A percentile compares a stretch with the other conserved stretches of the same genome.
phyloP scores from a whole-genome alignment of 2,888 invertebrate genomes.

The Hirudinaria manillensis region DNA sequence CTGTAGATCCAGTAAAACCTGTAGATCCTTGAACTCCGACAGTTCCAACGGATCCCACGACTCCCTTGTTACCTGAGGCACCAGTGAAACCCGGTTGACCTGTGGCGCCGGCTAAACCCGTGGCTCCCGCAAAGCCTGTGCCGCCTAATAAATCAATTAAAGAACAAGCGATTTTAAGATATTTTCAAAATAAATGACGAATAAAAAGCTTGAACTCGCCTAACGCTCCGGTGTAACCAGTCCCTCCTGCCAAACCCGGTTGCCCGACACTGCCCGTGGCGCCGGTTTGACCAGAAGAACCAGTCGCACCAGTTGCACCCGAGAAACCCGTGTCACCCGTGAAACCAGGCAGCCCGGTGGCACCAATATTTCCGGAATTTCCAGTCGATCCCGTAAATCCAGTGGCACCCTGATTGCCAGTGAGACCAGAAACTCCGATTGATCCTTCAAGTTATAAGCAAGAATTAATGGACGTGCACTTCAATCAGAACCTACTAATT shows the following conservation, averaged over 20 bases:
- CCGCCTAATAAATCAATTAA: constrained; percentile 13
- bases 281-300: constrained; percentile 33
- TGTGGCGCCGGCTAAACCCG: constrained; percentile 33
- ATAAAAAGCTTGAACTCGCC: constrained; percentile 11
- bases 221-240: constrained; percentile 24
- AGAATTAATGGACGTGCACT: constrained; percentile 27
- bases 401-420: constrained; percentile 27
- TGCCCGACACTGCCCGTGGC: constrained; percentile 33
- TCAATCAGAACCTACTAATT: constrained; percentile 19
- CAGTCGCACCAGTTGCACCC: constrained; percentile 37
- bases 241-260: constrained; percentile 33
- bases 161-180: too few species aligned
- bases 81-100: constrained; percentile 34
- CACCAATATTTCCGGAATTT: not conserved
- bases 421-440: constrained; percentile 20
- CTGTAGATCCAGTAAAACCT: constrained; percentile 39
- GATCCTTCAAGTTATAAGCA: constrained; percentile 38
- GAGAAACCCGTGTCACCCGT: constrained; percentile 7
- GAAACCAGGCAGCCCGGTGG: constrained; percentile 14
- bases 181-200: too few species aligned
- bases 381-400: constrained; percentile 32
- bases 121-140: constrained; percentile 35
- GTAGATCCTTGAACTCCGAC: constrained; percentile 34
- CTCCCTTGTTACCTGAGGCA: constrained; percentile 31
- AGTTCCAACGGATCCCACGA: constrained; percentile 31